These are phyloP conservation scores for Synanthedon tipuliformis DNA, from an alignment of 2,888 invertebrate species.

Conservation along the genomic window DNA sequence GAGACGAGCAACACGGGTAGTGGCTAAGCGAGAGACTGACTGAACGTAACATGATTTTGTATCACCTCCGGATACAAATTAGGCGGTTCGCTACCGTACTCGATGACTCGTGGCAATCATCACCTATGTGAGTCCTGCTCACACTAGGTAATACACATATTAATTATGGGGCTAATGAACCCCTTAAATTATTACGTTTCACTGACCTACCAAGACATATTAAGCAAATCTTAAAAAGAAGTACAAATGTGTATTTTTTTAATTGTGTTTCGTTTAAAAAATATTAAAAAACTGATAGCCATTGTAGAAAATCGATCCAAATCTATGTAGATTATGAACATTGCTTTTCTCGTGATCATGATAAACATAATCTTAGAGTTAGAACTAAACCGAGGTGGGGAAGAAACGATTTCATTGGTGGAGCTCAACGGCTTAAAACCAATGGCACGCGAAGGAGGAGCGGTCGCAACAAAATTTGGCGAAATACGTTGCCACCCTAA, in stretches of 20 bases:
- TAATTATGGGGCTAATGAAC: no score
- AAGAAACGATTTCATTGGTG: constrained; percentile 52
- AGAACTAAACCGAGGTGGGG: constrained; percentile 44
- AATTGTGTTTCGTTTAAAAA: no score
- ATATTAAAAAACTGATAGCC: no score
- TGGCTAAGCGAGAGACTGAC: constrained; percentile 34
- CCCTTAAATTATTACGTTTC: no score
- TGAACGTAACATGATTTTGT: constrained; percentile 1
- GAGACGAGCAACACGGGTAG: constrained; percentile 26
- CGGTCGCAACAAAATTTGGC: constrained; percentile 48
- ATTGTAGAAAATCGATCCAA: no score
- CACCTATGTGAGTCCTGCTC: no score
- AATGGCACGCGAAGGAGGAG: constrained; percentile 61
- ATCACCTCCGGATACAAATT: constrained; percentile 7
- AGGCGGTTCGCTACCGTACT: neutral
- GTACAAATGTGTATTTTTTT: no score
- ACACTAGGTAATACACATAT: no score
- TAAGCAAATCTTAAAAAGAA: no score
- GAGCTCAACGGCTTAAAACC: constrained; percentile 42
- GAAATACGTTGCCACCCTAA: constrained; percentile 39
- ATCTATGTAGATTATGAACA: neutral
- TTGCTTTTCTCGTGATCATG: constrained; percentile 27
- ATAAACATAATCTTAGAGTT: constrained; percentile 45
- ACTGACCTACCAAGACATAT: no score
- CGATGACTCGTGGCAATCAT: neutral